Evolutionary conservation across 1,140 invertebrate genomes (phyloP).

Genomic region (Globodera rostochiensis): DNA sequence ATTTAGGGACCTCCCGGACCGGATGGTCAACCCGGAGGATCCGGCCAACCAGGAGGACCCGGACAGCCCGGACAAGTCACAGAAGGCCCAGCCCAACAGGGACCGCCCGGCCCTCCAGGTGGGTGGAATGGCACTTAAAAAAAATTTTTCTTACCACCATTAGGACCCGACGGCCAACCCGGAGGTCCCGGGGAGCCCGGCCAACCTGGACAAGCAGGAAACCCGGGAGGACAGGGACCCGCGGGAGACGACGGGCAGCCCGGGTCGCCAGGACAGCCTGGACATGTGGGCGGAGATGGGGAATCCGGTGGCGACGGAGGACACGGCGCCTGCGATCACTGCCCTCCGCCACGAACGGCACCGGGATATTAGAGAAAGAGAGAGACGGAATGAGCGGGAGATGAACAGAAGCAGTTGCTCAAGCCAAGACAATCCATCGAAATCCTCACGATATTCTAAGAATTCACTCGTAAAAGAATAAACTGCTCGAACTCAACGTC

Average conservation of each 20-base stretch:
- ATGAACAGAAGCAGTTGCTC: too few relatives aligned
- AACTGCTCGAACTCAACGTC: too few relatives aligned
- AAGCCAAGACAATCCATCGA: too few relatives aligned
- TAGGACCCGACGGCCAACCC: slow-evolving; percentile 42
- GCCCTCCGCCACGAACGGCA: slow-evolving; percentile 38
- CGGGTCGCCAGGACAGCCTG: slow-evolving; percentile 24
- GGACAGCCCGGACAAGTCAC: slow-evolving; percentile 40
- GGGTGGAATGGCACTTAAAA: background rate
- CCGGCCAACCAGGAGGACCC: slow-evolving; percentile 35
- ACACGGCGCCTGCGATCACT: slow-evolving; percentile 53
- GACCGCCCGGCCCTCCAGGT: slow-evolving; percentile 46
- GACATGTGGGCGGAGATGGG: slow-evolving; percentile 6
- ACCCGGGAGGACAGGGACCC: slow-evolving; percentile 34
- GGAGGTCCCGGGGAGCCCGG: slow-evolving; percentile 41
- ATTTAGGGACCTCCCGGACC: slow-evolving; percentile 39
- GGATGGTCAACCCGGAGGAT: slow-evolving; percentile 38
- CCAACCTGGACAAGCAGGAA: slow-evolving; percentile 28
- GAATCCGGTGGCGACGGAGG: slow-evolving; percentile 19
- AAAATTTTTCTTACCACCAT: background rate
- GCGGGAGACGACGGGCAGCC: slow-evolving; percentile 31
- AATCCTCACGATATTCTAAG: too few relatives aligned
- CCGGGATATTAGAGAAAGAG: slow-evolving; percentile 35
- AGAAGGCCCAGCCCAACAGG: slow-evolving; percentile 23
- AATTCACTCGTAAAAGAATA: too few relatives aligned
- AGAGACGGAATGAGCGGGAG: background rate